A percentile compares a stretch with the other conserved stretches of the same genome.
Evolutionary conservation across 2,113 vertebrate species (phyloP).

Genomic region (Andinoacara biseriatus): DNA sequence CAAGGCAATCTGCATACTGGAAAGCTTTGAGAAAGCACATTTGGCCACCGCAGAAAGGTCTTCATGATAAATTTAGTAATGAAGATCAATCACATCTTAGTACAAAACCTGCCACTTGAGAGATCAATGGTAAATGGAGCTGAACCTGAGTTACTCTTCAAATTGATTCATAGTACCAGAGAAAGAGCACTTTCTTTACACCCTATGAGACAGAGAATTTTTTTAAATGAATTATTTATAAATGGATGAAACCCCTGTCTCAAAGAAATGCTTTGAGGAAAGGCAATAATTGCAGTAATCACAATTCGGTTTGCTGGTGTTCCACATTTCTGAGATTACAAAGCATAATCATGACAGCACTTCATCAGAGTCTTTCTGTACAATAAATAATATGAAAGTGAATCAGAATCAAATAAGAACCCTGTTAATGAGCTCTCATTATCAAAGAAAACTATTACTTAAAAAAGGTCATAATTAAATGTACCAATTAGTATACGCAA

Average conservation of each 20-base stretch:
- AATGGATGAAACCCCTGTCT: background rate
- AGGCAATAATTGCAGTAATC: conserved; percentile 1
- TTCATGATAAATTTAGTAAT: conserved; percentile 29
- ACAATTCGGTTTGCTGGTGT: background rate
- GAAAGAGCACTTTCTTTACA: background rate
- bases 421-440: conserved; percentile 6
- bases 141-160: background rate
- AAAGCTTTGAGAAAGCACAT: conserved; percentile 10
- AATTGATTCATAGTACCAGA: background rate
- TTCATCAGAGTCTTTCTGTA: background rate
- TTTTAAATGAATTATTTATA: background rate
- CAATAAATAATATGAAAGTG: background rate
- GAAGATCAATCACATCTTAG: conserved; percentile 36
- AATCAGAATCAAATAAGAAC: conserved; percentile 6
- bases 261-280: background rate
- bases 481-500: background rate
- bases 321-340: background rate
- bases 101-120: conserved; percentile 23
- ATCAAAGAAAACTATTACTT: conserved; percentile 1
- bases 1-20: conserved; percentile 53
- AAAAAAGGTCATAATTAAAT: background rate
- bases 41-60: conserved; percentile 27
- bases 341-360: conserved; percentile 8
- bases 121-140: conserved; percentile 23
- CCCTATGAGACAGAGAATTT: background rate